These are phyloP conservation scores for Tetragonula clypearis DNA, from an alignment of 1,140 invertebrate species.

Conservation along the genomic window DNA sequence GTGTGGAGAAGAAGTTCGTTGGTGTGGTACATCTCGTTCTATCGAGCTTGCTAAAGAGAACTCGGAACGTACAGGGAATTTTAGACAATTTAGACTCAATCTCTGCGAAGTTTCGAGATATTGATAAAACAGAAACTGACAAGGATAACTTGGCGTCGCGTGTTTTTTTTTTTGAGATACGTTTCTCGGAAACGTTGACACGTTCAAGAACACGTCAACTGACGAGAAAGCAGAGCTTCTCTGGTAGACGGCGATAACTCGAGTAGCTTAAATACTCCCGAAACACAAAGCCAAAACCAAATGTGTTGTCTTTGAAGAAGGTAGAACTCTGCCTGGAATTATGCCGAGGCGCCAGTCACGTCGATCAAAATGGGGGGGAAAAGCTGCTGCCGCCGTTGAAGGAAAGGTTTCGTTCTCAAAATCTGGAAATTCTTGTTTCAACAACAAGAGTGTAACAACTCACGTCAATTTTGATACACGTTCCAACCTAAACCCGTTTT, in stretches of 20 bases:
- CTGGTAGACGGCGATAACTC: constrained; percentile 1
- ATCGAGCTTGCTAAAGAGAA: constrained; percentile 24
- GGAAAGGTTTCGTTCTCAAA: too few relatives aligned
- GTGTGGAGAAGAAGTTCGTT: too few relatives aligned
- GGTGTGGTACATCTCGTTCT: background rate
- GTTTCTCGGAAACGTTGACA: background rate
- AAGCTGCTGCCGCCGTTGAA: background rate
- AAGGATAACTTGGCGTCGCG: background rate
- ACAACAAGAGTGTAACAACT: too few relatives aligned
- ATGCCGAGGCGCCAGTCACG: background rate
- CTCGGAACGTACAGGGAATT: background rate
- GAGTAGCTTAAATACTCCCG: background rate
- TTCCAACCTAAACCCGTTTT: too few relatives aligned
- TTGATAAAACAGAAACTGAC: too few relatives aligned
- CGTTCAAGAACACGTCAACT: background rate
- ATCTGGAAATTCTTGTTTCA: background rate
- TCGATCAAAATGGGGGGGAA: background rate
- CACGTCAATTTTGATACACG: too few relatives aligned
- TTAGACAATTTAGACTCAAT: background rate
- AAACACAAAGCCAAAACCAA: background rate
- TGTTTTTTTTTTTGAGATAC: background rate
- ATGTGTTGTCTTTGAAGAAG: background rate
- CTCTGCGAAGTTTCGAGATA: too few relatives aligned
- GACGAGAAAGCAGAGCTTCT: background rate
- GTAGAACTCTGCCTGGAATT: background rate